phyloP scores from a whole-genome alignment of 2,113 vertebrate species.

The Suncus etruscus region DNA sequence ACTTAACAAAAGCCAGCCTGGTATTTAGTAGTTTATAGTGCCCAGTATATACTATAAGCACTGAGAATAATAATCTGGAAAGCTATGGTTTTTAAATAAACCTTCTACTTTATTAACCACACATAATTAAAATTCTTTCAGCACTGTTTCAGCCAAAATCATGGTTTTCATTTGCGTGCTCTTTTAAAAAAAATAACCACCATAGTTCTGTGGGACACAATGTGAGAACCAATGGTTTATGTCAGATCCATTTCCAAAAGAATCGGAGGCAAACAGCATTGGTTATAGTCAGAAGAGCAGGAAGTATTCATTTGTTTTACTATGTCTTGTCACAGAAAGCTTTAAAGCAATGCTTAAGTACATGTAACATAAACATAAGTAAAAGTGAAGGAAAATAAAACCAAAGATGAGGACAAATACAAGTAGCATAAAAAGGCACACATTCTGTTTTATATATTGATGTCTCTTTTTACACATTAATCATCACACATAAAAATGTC shows the following conservation, averaged over 20 bases:
- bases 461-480: not conserved
- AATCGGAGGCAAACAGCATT: not conserved
- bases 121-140: too few relatives aligned
- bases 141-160: too few relatives aligned
- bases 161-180: too few relatives aligned
- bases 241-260: not conserved
- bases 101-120: too few relatives aligned
- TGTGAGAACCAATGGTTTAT: not conserved
- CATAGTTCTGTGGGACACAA: not conserved
- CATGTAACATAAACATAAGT: not conserved
- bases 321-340: not conserved
- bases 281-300: not conserved
- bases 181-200: not conserved
- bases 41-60: too few relatives aligned
- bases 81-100: too few relatives aligned
- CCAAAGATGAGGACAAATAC: not conserved
- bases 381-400: conserved; percentile 17
- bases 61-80: too few relatives aligned
- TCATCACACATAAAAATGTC: not conserved
- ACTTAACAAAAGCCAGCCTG: too few relatives aligned
- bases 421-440: not conserved
- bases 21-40: too few relatives aligned
- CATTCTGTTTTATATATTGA: not conserved
- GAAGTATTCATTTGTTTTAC: not conserved
- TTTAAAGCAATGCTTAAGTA: not conserved